phyloP scores from a whole-genome alignment of 2,888 invertebrate species.

The Pherbina coryleti region DNA sequence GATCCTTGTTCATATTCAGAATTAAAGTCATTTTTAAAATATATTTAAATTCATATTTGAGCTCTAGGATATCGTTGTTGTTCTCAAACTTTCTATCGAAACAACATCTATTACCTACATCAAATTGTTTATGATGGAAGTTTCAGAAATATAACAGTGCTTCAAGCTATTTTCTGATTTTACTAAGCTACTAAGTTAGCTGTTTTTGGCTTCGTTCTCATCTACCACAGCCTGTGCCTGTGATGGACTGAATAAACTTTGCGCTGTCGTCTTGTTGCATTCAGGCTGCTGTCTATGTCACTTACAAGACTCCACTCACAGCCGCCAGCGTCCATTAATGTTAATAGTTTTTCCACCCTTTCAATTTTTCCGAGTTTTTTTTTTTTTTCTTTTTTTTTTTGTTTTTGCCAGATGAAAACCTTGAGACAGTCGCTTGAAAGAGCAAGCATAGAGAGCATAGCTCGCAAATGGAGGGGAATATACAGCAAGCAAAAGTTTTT shows the following conservation, averaged over 20 bases:
- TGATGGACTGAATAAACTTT: constrained; percentile 28
- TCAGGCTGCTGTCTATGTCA: constrained; percentile 6
- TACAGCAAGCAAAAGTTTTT: background rate
- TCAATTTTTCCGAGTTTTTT: background rate
- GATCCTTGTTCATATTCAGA: too few species aligned
- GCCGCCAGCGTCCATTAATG: constrained; percentile 40
- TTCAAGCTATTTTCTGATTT: background rate
- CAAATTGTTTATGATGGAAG: too few species aligned
- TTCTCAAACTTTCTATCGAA: too few species aligned
- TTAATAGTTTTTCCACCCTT: constrained; percentile 31
- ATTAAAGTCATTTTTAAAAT: too few species aligned
- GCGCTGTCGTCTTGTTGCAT: background rate
- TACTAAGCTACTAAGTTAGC: background rate
- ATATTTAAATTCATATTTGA: background rate
- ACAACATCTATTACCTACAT: too few species aligned
- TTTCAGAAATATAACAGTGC: too few species aligned
- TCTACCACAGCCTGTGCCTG: background rate
- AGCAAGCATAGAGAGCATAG: background rate
- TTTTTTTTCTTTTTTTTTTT: background rate
- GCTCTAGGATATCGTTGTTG: background rate
- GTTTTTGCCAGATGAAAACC: background rate
- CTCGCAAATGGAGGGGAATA: background rate
- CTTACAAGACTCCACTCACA: constrained; percentile 9
- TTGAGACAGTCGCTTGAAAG: background rate
- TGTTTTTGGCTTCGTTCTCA: background rate